Conservation (phyloP, 2,888 invertebrate genomes). For the Osedax frankpressi region DNA sequence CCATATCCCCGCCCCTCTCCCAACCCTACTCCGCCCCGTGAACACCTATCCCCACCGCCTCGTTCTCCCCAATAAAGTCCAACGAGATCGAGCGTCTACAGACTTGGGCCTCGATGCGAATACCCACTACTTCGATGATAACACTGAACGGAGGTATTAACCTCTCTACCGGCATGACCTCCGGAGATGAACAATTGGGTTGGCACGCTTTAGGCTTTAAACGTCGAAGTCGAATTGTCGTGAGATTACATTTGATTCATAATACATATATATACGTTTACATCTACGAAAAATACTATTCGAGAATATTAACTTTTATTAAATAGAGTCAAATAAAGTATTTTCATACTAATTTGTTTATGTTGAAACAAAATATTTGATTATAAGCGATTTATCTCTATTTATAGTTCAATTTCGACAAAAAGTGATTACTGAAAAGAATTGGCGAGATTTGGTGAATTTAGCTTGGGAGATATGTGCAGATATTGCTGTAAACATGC, state of each 20-base stretch:
- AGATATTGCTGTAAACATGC: conserved; percentile 59
- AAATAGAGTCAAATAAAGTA: too few relatives aligned
- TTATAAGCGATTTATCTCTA: too few relatives aligned
- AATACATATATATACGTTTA: too few relatives aligned
- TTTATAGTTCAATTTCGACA: neutral
- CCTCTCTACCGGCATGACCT: neutral
- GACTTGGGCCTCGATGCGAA: conserved; percentile 55
- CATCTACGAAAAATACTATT: too few relatives aligned
- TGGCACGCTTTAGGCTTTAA: too few relatives aligned
- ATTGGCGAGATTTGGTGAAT: conserved; percentile 64
- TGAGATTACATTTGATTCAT: too few relatives aligned
- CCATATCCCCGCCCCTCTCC: too few relatives aligned
- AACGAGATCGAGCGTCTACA: conserved; percentile 79
- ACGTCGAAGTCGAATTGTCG: too few relatives aligned
- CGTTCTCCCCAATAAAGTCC: conserved; percentile 20
- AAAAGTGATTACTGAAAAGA: conserved; percentile 46
- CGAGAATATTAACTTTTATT: too few relatives aligned
- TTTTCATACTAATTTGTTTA: too few relatives aligned
- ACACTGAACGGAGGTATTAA: neutral
- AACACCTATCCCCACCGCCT: neutral
- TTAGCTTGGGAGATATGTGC: conserved; percentile 96
- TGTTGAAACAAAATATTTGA: too few relatives aligned
- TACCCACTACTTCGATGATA: neutral
- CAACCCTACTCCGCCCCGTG: neutral
- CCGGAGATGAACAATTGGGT: neutral